A percentile compares a stretch with the other conserved stretches of the same genome.
phyloP scores from a whole-genome alignment of 92 coral and sea anemone genomes.

The Phenganax subtilis region DNA sequence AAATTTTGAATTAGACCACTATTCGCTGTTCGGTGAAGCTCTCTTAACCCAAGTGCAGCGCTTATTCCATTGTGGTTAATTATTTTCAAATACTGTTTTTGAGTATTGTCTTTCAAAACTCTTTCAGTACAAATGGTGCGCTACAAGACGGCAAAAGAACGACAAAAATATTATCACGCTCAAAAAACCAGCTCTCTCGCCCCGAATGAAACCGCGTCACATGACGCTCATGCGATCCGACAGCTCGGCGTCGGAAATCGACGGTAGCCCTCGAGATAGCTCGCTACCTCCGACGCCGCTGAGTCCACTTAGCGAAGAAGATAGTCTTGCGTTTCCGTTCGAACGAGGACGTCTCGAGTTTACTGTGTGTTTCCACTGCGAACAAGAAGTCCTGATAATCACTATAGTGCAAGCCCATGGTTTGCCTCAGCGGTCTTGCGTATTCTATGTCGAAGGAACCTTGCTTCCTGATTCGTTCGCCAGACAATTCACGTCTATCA shows the following conservation, averaged over 20 bases:
- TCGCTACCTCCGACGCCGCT: conserved; percentile 48
- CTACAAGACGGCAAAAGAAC: neutral
- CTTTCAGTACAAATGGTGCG: neutral
- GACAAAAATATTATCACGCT: neutral
- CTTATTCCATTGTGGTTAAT: no score
- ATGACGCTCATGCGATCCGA: conserved; percentile 83
- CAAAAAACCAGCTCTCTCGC: neutral
- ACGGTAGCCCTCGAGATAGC: conserved; percentile 39
- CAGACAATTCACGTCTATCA: conserved; percentile 38
- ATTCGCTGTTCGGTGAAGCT: no score
- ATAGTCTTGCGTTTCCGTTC: conserved; percentile 47
- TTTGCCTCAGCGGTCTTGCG: conserved; percentile 49
- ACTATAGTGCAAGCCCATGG: conserved; percentile 58
- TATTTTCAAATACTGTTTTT: no score
- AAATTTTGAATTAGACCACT: no score
- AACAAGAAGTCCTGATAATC: conserved; percentile 58
- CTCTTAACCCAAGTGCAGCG: no score
- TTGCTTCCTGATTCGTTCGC: conserved; percentile 69
- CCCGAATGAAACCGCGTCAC: conserved; percentile 57
- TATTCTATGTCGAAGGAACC: conserved; percentile 72
- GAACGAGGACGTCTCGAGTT: conserved; percentile 76
- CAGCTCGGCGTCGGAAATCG: conserved; percentile 80
- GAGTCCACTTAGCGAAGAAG: conserved; percentile 69
- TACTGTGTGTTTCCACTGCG: conserved; percentile 63
- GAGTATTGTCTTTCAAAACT: no score